Percentiles rank a stretch among this genome's conserved stretches.
These are phyloP conservation scores for Hypena proboscidalis DNA, from an alignment of 2,888 invertebrate species.

Conservation along the genomic window DNA sequence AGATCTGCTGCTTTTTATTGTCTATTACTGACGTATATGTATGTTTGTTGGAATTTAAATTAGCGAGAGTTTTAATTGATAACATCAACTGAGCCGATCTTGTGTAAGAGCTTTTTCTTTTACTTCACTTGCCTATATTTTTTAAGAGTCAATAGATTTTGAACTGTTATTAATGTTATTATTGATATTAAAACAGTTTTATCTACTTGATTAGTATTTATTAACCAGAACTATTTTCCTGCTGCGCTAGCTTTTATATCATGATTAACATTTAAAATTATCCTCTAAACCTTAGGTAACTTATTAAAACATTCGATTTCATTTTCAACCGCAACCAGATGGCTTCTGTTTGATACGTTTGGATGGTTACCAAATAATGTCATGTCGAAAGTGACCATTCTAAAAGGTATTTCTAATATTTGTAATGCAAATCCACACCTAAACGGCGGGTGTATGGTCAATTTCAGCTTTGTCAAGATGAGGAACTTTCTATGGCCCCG, in stretches of 20 bases:
- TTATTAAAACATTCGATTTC: conserved; percentile 35
- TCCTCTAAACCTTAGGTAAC: conserved; percentile 19
- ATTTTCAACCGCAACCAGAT: conserved; percentile 40
- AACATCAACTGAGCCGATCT: conserved; percentile 20
- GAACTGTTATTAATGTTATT: no score
- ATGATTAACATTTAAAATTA: conserved; percentile 22
- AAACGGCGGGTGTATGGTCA: conserved; percentile 61
- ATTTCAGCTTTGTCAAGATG: conserved; percentile 74
- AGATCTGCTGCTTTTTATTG: conserved; percentile 48
- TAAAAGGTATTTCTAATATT: conserved; percentile 52
- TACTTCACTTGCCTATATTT: background rate
- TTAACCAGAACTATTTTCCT: conserved; percentile 5
- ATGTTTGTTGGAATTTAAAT: conserved; percentile 39
- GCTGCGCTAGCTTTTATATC: conserved; percentile 13
- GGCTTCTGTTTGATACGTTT: conserved; percentile 40
- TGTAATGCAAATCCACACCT: conserved; percentile 73
- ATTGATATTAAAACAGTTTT: background rate
- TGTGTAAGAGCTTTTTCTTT: conserved; percentile 12
- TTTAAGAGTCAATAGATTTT: conserved; percentile 1
- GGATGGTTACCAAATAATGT: conserved; percentile 47
- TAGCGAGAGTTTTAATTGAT: conserved; percentile 39
- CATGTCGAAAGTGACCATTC: conserved; percentile 57
- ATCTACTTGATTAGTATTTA: conserved; percentile 7
- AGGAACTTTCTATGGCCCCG: conserved; percentile 75
- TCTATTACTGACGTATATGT: conserved; percentile 28